Evolutionary conservation across 2,797 vertebrate species (phyloP).

Genomic region (Carduelis carduelis): DNA sequence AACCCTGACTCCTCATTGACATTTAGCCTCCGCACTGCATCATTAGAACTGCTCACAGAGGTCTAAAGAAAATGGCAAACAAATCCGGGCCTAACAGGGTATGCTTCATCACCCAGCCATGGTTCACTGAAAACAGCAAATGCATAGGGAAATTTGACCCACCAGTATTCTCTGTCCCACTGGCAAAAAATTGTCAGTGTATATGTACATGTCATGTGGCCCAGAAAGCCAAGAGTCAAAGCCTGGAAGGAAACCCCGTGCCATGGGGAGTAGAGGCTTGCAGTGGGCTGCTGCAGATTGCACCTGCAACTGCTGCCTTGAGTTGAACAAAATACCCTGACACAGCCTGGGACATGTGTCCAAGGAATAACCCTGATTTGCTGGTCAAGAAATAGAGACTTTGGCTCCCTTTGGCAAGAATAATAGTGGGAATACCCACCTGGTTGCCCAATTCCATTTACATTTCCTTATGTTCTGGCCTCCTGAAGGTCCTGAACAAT

Average conservation of each 20-base stretch:
- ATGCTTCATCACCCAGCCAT: background rate
- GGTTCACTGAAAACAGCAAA: background rate
- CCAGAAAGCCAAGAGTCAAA: background rate
- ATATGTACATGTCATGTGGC: background rate
- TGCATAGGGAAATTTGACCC: background rate
- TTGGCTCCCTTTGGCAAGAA: background rate
- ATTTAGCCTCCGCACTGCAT: background rate
- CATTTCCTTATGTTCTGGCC: background rate
- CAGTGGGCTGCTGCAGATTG: background rate
- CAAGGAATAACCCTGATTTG: background rate
- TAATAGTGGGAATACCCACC: background rate
- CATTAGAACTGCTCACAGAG: background rate
- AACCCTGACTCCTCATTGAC: background rate
- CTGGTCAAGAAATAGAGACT: background rate
- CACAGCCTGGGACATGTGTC: background rate
- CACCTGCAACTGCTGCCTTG: background rate
- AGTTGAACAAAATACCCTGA: background rate
- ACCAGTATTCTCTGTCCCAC: background rate
- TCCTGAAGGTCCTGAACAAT: background rate
- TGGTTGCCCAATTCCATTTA: background rate
- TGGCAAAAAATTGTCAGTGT: background rate
- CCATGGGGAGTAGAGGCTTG: accelerated
- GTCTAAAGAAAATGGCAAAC: background rate
- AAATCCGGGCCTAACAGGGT: background rate
- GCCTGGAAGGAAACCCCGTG: background rate